These are phyloP conservation scores for Thelaira solivaga DNA, from an alignment of 2,888 invertebrate species.

Conservation along the genomic window DNA sequence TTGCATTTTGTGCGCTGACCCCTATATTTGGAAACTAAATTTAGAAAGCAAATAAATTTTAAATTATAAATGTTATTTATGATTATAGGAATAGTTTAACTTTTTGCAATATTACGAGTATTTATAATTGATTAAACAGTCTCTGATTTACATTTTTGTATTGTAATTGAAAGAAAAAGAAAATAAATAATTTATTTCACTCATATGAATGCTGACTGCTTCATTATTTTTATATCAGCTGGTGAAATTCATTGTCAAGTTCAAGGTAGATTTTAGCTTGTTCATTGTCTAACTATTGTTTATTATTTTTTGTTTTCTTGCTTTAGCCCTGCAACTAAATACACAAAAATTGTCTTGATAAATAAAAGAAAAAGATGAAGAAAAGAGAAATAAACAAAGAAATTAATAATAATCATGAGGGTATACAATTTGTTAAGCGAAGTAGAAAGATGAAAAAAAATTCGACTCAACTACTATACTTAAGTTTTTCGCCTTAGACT, in stretches of 20 bases:
- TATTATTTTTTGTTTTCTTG: neutral
- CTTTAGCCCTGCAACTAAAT: neutral
- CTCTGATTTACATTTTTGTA: neutral
- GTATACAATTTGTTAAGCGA: too few relatives aligned
- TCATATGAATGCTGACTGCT: neutral
- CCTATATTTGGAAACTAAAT: too few relatives aligned
- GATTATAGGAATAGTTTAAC: too few relatives aligned
- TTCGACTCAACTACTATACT: too few relatives aligned
- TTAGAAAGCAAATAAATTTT: too few relatives aligned
- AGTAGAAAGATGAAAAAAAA: too few relatives aligned
- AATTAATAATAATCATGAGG: too few relatives aligned
- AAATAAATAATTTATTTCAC: neutral
- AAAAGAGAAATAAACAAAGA: neutral
- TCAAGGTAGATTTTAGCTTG: slow-evolving; percentile 20
- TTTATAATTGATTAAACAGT: too few relatives aligned
- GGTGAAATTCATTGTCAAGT: slow-evolving; percentile 35
- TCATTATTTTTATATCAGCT: neutral
- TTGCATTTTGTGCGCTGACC: too few relatives aligned
- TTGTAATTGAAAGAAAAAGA: neutral
- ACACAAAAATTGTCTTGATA: too few relatives aligned
- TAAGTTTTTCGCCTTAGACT: too few relatives aligned
- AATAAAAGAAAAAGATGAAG: slow-evolving; percentile 2
- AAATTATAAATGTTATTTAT: neutral
- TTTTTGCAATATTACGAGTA: too few relatives aligned
- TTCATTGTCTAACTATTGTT: neutral